Base-by-base conservation (phyloP, 2,113 vertebrate genomes). In the Apus apus region DNA sequence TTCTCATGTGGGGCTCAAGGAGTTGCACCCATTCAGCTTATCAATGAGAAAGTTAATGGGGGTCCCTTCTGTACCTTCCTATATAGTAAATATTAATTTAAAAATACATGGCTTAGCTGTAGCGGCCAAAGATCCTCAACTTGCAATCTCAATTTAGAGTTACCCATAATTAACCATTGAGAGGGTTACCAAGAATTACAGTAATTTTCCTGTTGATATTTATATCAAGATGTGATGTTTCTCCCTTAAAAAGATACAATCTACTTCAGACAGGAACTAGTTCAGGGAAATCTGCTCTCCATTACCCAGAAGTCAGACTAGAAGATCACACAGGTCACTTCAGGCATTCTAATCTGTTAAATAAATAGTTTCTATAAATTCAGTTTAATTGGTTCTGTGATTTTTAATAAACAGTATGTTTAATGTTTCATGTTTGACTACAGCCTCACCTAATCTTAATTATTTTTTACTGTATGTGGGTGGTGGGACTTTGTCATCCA, bases 361-460 rank as follows among this genome's bases (percentile, higher is more conserved):
- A 93, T 93, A 83, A 68, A 60, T 77, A 77, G 50, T 81, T 94
- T 72, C 91, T 79, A 77, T 78, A 90, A 74, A 61, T 87, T 81
- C 48, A 54, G 18, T 86, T 88, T 84, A 86, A 66, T 86, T 74
- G 27, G 19, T 83, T 67, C 68, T 87, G 27, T 65, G 79, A 75
- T 93, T 75, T 72, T 81, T 87, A 86, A 80, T 89, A 84, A 95
- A 86, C 68, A 92, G 53, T 40, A 75, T 62, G 86, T 88, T 91
- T 93, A 77, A 87, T 93, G 34, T 74, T 80, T 67, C 10, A 2
- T 84, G 36, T 86, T 74, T 78, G 75, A 75, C 53, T 96, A 53
- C 54, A 94, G 56, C 73, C 75, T 96, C 89, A 75, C 22, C 40
- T 94, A 74, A 87, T 85, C 75, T 68, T 61, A 73, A 79, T 20